These are phyloP conservation scores for Tokudaia tokunoshimensis DNA, from an alignment of 2,797 vertebrate genomes.

Conservation along the genomic window DNA sequence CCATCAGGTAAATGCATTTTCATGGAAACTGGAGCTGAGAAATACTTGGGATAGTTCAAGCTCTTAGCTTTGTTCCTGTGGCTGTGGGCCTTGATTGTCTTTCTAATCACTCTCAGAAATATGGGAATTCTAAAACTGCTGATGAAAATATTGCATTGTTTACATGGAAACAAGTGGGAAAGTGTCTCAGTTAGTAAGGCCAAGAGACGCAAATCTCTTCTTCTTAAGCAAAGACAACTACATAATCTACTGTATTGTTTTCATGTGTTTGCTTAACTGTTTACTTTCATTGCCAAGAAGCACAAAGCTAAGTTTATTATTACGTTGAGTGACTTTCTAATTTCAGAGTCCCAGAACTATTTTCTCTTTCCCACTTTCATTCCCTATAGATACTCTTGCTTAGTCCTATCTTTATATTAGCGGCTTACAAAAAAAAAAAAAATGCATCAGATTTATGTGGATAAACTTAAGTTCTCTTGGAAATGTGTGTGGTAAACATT, in stretches of 20 bases:
- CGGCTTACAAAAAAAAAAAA: background rate
- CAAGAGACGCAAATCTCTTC: background rate
- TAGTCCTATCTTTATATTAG: constrained; percentile 36
- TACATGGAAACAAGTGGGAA: background rate
- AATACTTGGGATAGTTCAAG: background rate
- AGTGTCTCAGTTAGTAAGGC: background rate
- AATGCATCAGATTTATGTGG: constrained; percentile 31
- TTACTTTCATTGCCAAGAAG: constrained; percentile 58
- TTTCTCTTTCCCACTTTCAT: background rate
- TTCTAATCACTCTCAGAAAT: background rate
- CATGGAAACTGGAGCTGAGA: background rate
- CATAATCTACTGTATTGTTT: background rate
- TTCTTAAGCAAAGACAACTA: background rate
- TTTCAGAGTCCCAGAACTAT: constrained; percentile 17
- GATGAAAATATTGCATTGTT: background rate
- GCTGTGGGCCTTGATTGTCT: background rate
- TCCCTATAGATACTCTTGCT: constrained; percentile 28
- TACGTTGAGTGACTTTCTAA: background rate
- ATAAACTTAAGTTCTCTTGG: constrained; percentile 59
- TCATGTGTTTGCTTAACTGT: background rate
- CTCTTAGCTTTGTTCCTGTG: background rate
- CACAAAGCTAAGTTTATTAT: constrained; percentile 49
- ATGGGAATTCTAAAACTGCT: background rate
- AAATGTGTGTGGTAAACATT: background rate
- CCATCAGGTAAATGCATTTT: background rate